Conservation (phyloP, 2,797 vertebrate genomes). For the Florisuga fusca region DNA sequence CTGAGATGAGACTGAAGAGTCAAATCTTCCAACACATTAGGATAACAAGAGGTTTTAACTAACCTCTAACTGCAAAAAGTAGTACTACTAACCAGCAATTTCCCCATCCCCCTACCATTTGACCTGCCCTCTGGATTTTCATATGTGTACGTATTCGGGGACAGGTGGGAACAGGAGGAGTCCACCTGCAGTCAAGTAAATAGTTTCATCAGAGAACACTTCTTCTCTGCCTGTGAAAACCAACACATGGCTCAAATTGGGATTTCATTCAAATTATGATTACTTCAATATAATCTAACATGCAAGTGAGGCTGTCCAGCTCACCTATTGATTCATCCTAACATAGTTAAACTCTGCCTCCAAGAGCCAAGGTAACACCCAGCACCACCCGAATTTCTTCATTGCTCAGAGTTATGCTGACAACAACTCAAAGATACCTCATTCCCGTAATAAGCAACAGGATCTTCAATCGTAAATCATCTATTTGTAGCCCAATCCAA, state of each 20-base stretch:
- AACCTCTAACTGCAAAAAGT: neutral
- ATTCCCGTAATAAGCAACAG: constrained; percentile 10
- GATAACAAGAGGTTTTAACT: neutral
- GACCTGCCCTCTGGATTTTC: neutral
- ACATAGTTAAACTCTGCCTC: neutral
- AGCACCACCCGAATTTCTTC: constrained; percentile 36
- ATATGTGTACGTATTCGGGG: neutral
- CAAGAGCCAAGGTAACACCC: constrained; percentile 1
- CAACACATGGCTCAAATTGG: neutral
- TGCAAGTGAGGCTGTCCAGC: neutral
- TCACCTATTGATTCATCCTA: neutral
- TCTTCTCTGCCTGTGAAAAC: constrained; percentile 16
- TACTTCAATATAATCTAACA: neutral
- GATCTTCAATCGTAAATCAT: neutral
- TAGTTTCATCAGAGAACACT: neutral
- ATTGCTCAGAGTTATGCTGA: constrained; percentile 35
- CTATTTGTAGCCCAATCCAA: neutral
- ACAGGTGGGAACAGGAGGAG: neutral
- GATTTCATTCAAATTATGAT: constrained; percentile 2
- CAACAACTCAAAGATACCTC: constrained; percentile 52
- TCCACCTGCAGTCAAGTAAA: neutral
- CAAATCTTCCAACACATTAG: neutral
- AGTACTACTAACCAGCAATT: neutral
- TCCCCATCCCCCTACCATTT: neutral
- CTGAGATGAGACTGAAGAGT: neutral